These are phyloP conservation scores for Pseudachorutes palmiensis DNA, from an alignment of 1,140 invertebrate species.

Conservation along the genomic window DNA sequence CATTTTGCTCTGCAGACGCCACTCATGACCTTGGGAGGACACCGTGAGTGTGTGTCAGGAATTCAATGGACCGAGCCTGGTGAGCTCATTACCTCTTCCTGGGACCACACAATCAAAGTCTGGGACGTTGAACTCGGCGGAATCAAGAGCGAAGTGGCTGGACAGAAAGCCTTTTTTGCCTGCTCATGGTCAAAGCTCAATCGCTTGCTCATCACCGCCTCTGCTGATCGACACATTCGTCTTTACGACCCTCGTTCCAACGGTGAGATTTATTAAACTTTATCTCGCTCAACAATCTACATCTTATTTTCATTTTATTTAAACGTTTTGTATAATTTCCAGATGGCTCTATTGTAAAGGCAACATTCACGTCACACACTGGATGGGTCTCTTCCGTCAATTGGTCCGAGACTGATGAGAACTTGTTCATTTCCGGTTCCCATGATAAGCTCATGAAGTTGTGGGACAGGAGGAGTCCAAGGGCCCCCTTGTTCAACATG, in stretches of 20 bases:
- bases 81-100: constrained; percentile 70
- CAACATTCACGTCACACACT: constrained; percentile 78
- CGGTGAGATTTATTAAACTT: constrained; percentile 53
- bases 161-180: constrained; percentile 82
- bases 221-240: constrained; percentile 79
- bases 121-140: constrained; percentile 86
- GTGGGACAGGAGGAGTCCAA: constrained; percentile 90
- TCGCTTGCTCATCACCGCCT: constrained; percentile 68
- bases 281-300: too few species aligned
- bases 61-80: constrained; percentile 70
- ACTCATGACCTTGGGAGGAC: constrained; percentile 78
- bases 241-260: constrained; percentile 83
- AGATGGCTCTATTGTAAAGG: constrained; percentile 81
- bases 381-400: constrained; percentile 82
- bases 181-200: constrained; percentile 71
- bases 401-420: constrained; percentile 78
- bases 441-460: constrained; percentile 86
- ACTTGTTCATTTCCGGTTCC: constrained; percentile 85
- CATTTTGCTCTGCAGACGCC: constrained; percentile 57
- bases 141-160: constrained; percentile 69
- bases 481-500: constrained; percentile 85
- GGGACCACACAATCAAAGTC: constrained; percentile 90
- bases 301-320: not conserved
- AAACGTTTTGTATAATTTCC: not conserved
- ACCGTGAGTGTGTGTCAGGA: constrained; percentile 79